Evolutionary conservation across 2,888 invertebrate genomes (phyloP), one percentile per base, ranked within the genome.

Genomic region (Acanthosepion lycidas): DNA sequence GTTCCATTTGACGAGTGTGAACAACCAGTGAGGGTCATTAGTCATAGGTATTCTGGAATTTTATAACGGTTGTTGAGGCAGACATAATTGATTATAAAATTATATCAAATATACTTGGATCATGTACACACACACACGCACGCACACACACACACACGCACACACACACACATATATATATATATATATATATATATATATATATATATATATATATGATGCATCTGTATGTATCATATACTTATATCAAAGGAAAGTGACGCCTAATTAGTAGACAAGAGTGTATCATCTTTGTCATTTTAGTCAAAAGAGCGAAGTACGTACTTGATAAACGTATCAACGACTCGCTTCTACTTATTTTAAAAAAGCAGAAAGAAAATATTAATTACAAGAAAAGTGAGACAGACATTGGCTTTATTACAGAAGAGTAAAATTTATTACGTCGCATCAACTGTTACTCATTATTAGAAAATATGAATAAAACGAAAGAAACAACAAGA

Each of bases 311-410:
- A 78, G 33, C 78, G 78, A 78, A 78, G 78, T 78, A 78, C n/a
- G 78, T 78, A 78, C 78, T 78, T 78, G 78, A 78, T 78, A 78
- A 78, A 78, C 78, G 78, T 78, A 78, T 78, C n/a, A n/a, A n/a
- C 78, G 8, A 33, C 33, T 78, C 78, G 78, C n/a, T 78, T 78
- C n/a, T 78, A n/a, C n/a, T 33, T 78, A n/a, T n/a, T 78, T 78
- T n/a, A 78, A 78, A 78, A 78, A 78, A 78, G n/a, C n/a, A 33
- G 33, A 78, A 78, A 78, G n/a, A 33, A 78, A 78, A 78, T 78
- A 78, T 78, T 78, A 78, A 78, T 78, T n/a, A n/a, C n/a, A 78
- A 78, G 78, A n/a, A 78, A 33, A n/a, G n/a, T 59, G 23, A 59
- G 59, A 59, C 59, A 59, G n/a, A 78, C n/a, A 15, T 78, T 78